phyloP scores from a whole-genome alignment of 2,797 vertebrate species.

The Selene dorsalis region DNA sequence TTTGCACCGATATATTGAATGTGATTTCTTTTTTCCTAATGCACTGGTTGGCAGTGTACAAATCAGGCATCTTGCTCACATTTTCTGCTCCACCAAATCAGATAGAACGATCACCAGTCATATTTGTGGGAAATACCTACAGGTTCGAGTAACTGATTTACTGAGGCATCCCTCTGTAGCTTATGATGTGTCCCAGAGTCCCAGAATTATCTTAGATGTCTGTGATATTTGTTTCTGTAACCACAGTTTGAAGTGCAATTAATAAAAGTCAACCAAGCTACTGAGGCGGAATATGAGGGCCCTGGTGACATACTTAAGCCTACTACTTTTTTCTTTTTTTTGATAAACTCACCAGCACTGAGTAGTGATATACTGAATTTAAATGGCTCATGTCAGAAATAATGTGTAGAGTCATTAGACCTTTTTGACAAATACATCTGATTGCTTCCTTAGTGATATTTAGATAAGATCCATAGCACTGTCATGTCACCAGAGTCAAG shows the following conservation, averaged over 20 bases:
- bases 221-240: conserved; percentile 51
- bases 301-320: conserved; percentile 13
- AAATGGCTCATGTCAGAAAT: not conserved
- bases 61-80: conserved; percentile 48
- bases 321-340: not conserved
- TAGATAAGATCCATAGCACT: not conserved
- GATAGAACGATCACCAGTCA: conserved; percentile 34
- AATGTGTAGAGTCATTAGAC: not conserved
- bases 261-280: conserved; percentile 8
- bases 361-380: not conserved
- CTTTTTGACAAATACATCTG: not conserved
- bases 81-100: conserved; percentile 55
- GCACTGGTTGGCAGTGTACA: conserved; percentile 43
- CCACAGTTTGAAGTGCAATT: conserved; percentile 18
- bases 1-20: conserved; percentile 22
- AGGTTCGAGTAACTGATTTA: conserved; percentile 23
- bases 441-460: not conserved
- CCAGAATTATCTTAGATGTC: conserved; percentile 28
- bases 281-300: conserved; percentile 14
- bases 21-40: conserved; percentile 18
- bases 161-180: not conserved
- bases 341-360: conserved; percentile 18
- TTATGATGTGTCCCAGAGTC: conserved; percentile 5
- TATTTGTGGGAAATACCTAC: conserved; percentile 29
- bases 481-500: not conserved